phyloP scores from a whole-genome alignment of 2,113 vertebrate species.

The Oreochromis aureus region DNA sequence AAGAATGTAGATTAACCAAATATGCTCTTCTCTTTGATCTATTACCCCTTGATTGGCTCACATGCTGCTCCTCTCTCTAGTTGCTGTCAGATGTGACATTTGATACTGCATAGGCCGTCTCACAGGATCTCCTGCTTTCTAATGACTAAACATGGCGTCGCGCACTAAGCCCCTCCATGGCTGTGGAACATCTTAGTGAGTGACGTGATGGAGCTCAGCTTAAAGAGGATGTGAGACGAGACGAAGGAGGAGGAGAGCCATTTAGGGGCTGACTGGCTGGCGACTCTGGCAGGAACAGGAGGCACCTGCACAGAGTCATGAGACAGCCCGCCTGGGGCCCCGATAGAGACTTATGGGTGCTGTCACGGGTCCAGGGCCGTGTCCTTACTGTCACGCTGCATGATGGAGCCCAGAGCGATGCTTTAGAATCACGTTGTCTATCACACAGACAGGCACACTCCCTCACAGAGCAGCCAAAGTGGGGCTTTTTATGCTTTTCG shows the following conservation, averaged over 20 bases:
- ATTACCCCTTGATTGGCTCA: background rate
- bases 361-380: constrained; percentile 62
- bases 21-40: constrained; percentile 19
- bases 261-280: constrained; percentile 23
- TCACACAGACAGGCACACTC: constrained; percentile 10
- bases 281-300: constrained; percentile 34
- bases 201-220: constrained; percentile 52
- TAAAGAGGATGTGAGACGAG: constrained; percentile 31
- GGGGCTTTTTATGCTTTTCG: background rate
- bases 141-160: constrained; percentile 57
- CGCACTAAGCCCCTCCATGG: constrained; percentile 24
- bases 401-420: constrained; percentile 64
- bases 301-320: constrained; percentile 70
- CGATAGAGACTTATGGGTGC: constrained; percentile 65
- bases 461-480: background rate
- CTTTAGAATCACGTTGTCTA: constrained; percentile 31
- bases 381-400: constrained; percentile 38
- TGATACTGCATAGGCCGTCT: constrained; percentile 18
- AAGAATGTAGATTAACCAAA: background rate
- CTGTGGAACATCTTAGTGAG: constrained; percentile 54
- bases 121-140: constrained; percentile 22
- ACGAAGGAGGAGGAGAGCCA: constrained; percentile 21
- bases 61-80: constrained; percentile 14
- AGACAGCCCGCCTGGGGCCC: constrained; percentile 41
- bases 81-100: constrained; percentile 47